Evolutionary conservation across 2,113 vertebrate species (phyloP), one percentile per base, ranked within the genome.

Genomic region (Leiothrix lutea): DNA sequence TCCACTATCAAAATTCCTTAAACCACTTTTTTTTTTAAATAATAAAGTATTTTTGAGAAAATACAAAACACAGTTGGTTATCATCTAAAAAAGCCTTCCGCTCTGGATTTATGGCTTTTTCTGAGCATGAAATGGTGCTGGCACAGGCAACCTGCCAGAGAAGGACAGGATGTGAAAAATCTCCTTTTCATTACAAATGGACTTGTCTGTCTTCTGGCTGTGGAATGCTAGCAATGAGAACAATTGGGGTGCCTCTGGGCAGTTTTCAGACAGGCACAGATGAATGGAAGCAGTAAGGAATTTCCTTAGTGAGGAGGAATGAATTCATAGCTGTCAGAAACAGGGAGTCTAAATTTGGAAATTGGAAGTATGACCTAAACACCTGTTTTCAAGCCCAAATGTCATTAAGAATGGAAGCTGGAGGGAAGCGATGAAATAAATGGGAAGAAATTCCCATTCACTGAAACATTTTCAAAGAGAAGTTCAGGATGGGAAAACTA

Each of bases 331-430:
- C 67, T 88, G 67, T 94, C 79, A 95, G 79, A 95, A 87, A 90
- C 19, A 57, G 22, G 31, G 61, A 87, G 54, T 33, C 57, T 95
- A 81, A 91, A 81, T 87, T 65, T 96, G 57, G 80, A 93, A 83
- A 64, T 58, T 90, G 62, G 35, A 92, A 92, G 47, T 77, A 83
- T 77, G 62, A 81, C 54, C 81, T 81, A 65, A 95, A 82, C 90
- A 96, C 90, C 94, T 96, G 87, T 88, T 95, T 94, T 95, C 66
- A 93, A 89, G 90, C 58, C 62, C 54, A 95, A 88, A 89, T 83
- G 54, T 91, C 58, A 89, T 85, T 95, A 93, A 92, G 79, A 92
- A 91, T 62, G 58, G 74, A 96, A 94, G 50, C 54, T 72, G 56
- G 35, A 73, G 42, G 42, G 20, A 82, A 90, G 42, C 13, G 5